phyloP scores from a whole-genome alignment of 2,888 invertebrate genomes.

The Drosophila paucipuncta region DNA sequence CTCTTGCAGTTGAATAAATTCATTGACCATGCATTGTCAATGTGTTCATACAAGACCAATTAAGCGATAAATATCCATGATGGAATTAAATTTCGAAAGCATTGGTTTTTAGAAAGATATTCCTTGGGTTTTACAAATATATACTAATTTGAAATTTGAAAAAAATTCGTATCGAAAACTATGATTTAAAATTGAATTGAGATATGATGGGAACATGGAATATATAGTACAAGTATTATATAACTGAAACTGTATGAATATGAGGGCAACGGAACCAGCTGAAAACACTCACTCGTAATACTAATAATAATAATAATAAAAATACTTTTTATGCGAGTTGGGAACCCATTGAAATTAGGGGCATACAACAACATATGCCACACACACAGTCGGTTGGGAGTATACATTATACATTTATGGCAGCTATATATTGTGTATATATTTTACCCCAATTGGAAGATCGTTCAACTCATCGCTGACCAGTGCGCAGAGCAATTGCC shows the following conservation, averaged over 20 bases:
- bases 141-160: not conserved
- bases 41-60: not conserved
- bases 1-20: slow-evolving; percentile 8
- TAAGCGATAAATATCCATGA: not conserved
- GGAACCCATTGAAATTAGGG: not conserved
- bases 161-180: not conserved
- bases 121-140: not conserved
- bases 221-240: not conserved
- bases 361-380: not conserved
- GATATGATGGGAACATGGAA: not conserved
- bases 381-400: not conserved
- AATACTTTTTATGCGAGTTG: not conserved
- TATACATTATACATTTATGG: not conserved
- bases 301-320: not conserved
- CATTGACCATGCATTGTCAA: not conserved
- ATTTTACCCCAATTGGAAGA: slow-evolving; percentile 61
- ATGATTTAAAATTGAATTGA: not conserved
- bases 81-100: not conserved
- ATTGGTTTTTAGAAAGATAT: not conserved
- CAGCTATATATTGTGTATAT: slow-evolving; percentile 1
- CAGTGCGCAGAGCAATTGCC: slow-evolving; percentile 76
- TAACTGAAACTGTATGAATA: not conserved
- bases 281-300: not conserved
- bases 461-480: slow-evolving; percentile 82
- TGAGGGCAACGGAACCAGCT: not conserved